Percentiles rank a stretch among this genome's conserved stretches.
Conservation (phyloP, 2,113 vertebrate genomes). For the Ranitomeya imitator region DNA sequence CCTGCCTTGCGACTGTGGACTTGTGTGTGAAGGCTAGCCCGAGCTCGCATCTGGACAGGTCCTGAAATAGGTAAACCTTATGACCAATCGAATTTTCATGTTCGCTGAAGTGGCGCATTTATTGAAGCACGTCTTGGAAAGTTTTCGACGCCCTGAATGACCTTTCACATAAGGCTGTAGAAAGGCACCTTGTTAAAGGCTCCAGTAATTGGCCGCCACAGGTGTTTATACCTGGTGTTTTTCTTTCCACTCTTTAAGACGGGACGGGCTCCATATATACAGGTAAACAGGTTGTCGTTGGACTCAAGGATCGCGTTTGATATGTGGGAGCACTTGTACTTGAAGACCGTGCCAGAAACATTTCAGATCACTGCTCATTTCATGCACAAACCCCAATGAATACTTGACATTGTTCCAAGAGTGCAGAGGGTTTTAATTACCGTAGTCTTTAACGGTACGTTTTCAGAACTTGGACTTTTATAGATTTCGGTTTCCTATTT, state of each 20-base stretch:
- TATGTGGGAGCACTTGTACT: neutral
- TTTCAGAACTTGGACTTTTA: neutral
- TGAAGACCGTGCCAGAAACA: neutral
- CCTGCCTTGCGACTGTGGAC: constrained; percentile 58
- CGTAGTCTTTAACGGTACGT: neutral
- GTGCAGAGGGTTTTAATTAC: neutral
- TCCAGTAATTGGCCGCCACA: constrained; percentile 53
- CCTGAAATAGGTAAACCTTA: constrained; percentile 57
- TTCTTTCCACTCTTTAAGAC: constrained; percentile 30
- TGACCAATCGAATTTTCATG: constrained; percentile 56
- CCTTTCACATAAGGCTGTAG: constrained; percentile 51
- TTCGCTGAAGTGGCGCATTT: constrained; percentile 47
- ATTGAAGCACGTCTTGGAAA: constrained; percentile 53
- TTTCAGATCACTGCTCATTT: neutral
- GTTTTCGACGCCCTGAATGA: constrained; percentile 43
- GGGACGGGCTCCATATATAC: neutral
- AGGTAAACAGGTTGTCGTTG: neutral
- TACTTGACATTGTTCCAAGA: neutral
- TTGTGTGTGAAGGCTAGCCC: constrained; percentile 51
- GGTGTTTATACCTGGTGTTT: constrained; percentile 52
- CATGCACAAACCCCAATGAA: neutral
- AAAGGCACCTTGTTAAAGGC: constrained; percentile 53
- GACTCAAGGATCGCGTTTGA: neutral
- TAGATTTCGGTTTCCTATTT: neutral
- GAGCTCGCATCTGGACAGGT: constrained; percentile 51